Evolutionary conservation across 2,113 vertebrate species (phyloP).

Genomic region (Myxocyprinus asiaticus): DNA sequence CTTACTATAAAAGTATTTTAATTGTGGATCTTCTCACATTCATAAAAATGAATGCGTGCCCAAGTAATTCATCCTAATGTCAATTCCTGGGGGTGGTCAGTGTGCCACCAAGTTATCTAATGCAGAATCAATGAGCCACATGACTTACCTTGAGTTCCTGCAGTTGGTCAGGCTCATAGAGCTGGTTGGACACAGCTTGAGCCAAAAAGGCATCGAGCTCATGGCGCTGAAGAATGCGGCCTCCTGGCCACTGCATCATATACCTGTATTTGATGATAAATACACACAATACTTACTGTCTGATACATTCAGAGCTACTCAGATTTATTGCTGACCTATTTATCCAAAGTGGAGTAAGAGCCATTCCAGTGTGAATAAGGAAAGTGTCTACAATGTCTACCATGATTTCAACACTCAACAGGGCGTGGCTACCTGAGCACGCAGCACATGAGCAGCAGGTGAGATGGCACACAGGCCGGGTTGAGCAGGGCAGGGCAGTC

Average conservation of each 20-base stretch:
- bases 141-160: constrained; percentile 87
- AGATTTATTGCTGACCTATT: no score
- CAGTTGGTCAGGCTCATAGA: constrained; percentile 90
- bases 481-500: constrained; percentile 91
- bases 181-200: constrained; percentile 88
- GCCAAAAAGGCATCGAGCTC: constrained; percentile 91
- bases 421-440: constrained; percentile 80
- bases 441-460: constrained; percentile 93
- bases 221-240: constrained; percentile 86
- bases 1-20: no score
- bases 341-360: not conserved
- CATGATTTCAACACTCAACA: not conserved
- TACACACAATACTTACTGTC: not conserved
- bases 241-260: constrained; percentile 93
- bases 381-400: not conserved
- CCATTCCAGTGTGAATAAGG: not conserved
- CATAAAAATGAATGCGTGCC: not conserved
- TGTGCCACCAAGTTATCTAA: not conserved
- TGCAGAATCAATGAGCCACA: not conserved
- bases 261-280: constrained; percentile 68
- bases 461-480: constrained; percentile 87
- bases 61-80: no score
- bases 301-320: no score
- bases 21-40: no score
- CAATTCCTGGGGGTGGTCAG: no score